These are phyloP conservation scores for Lagenorhynchus albirostris DNA, from an alignment of 2,113 vertebrate genomes.

Conservation along the genomic window DNA sequence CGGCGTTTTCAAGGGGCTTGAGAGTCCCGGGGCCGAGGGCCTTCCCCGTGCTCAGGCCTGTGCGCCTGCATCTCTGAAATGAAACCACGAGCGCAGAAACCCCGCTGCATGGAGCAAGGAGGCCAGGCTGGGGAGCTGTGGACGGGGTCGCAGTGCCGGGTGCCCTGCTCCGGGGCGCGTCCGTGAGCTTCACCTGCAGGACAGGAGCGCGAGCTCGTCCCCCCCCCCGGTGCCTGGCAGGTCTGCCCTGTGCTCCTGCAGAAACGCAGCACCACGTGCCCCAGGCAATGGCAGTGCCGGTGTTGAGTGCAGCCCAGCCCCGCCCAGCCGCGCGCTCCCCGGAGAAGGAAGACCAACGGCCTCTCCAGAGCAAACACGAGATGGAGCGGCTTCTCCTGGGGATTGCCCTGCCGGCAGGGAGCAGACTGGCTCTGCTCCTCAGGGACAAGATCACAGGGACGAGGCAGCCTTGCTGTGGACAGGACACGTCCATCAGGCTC, in stretches of 20 bases:
- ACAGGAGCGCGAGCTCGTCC: rapidly evolving
- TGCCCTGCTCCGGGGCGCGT: rapidly evolving
- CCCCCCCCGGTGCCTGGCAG: rapidly evolving
- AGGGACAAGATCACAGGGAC: not conserved
- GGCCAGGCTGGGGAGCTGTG: rapidly evolving
- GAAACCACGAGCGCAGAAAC: rapidly evolving
- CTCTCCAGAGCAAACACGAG: too few species aligned
- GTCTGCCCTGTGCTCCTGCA: rapidly evolving
- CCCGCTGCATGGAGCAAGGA: rapidly evolving
- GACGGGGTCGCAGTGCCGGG: rapidly evolving
- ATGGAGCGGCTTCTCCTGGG: not conserved
- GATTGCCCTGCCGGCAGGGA: too few species aligned
- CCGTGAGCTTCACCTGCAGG: rapidly evolving
- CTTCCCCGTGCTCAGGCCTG: rapidly evolving
- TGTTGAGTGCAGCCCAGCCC: not conserved
- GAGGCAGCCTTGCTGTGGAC: not conserved
- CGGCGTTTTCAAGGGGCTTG: rapidly evolving
- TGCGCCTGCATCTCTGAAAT: rapidly evolving
- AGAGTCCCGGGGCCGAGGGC: not conserved
- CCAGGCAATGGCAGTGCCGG: rapidly evolving
- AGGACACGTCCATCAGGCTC: rapidly evolving
- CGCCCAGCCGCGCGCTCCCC: rapidly evolving
- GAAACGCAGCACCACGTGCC: rapidly evolving
- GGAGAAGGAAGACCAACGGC: not conserved
- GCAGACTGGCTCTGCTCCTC: rapidly evolving